Base-by-base conservation (phyloP, 2,113 vertebrate genomes). In the Sinocyclocheilus anophthalmus region DNA sequence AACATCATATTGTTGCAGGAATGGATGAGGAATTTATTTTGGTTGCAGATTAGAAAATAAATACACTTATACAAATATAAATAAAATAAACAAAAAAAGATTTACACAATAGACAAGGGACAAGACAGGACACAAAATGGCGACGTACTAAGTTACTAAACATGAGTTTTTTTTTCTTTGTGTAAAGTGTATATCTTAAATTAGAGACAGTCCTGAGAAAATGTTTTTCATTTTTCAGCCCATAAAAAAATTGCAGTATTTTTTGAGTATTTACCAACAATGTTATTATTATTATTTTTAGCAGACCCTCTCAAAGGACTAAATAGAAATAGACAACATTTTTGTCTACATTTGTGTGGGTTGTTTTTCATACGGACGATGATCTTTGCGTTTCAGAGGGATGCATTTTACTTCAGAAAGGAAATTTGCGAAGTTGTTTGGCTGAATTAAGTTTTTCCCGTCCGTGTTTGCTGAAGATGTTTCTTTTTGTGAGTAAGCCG, bases 401-500 rank as follows among this genome's bases (percentile, higher is more conserved):
- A 45, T 45, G 42, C 4, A 48, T 48, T 75, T 75, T n/a, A 4
- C 6, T 45, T 70, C 3, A 10, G 3, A 20, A 20, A 69, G 24
- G 5, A 33, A 24, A 77, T 37, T 18, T 53, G 45, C 14, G 13
- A 78, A 78, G 77, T 79, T 79, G 18, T 22, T 48, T 50, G 48
- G 0, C 2, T 50, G n/a, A 50, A 4, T 83, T 2, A 9, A 5
- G 4, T 4, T 83, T 83, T 37, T 50, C 10, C 9, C n/a, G 18
- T 79, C 39, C 16, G 24, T 69, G 20, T 81, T 84, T 76, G 80
- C 37, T 48, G 72, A 75, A 85, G 78, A 72, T 73, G 37, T 84
- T 57, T 53, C 67, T 90, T 92, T 88, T 95, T 94, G 92, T 93
- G 89, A 89, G 92, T 92, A 26, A 84, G 69, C 70, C 61, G 72